phyloP scores from a whole-genome alignment of 1,140 invertebrate genomes.

The Apocrypta bakeri region DNA sequence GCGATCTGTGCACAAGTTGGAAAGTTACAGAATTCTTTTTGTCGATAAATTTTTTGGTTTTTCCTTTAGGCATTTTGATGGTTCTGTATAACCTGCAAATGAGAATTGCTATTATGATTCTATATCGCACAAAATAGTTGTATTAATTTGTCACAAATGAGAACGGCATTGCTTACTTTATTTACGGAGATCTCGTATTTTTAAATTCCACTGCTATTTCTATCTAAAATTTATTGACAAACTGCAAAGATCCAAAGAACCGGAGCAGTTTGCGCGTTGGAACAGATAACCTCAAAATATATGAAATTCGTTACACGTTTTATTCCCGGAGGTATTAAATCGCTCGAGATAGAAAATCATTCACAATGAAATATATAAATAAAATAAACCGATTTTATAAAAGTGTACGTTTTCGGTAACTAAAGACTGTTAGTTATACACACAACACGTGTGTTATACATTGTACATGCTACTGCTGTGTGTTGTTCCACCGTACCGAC shows the following conservation, averaged over 20 bases:
- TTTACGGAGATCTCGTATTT: not conserved
- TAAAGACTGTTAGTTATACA: not conserved
- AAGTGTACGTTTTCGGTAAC: not conserved
- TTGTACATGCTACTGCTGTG: too few relatives aligned
- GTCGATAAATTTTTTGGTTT: constrained; percentile 90
- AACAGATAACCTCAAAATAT: not conserved
- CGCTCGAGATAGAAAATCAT: not conserved
- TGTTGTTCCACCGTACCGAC: too few relatives aligned
- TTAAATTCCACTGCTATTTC: too few relatives aligned
- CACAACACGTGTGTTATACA: too few relatives aligned
- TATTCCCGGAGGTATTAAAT: not conserved
- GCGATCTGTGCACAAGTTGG: constrained; percentile 92
- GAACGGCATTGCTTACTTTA: not conserved
- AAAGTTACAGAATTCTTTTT: constrained; percentile 94
- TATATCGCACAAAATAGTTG: not conserved
- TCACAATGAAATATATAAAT: too few relatives aligned
- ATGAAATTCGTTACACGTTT: not conserved
- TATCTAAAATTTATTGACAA: too few relatives aligned
- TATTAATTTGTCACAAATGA: not conserved
- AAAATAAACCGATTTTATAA: too few relatives aligned
- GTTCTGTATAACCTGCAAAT: not conserved
- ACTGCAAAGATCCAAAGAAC: too few relatives aligned
- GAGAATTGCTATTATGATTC: not conserved
- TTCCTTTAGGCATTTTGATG: constrained; percentile 77
- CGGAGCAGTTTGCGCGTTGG: not conserved